Percentiles rank a stretch among this genome's conserved stretches.
These are phyloP conservation scores for Drosophila cognata DNA, from an alignment of 2,888 invertebrate genomes.

Conservation along the genomic window DNA sequence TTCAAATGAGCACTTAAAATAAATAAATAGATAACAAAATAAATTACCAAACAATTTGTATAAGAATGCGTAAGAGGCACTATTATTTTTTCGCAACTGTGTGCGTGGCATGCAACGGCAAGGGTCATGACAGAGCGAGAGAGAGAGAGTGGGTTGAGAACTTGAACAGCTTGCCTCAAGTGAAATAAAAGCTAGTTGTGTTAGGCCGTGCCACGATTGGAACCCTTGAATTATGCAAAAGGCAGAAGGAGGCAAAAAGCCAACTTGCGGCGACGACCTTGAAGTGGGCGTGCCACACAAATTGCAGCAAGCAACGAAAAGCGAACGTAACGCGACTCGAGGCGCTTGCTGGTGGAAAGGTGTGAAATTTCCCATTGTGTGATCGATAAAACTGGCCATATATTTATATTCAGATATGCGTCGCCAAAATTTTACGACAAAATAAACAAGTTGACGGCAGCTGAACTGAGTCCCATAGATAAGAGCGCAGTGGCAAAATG, in stretches of 20 bases:
- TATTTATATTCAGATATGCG: conserved; percentile 34
- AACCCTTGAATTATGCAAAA: conserved; percentile 71
- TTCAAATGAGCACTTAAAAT: neutral
- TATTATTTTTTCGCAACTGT: conserved; percentile 25
- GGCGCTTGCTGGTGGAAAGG: conserved; percentile 45
- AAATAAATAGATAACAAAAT: neutral
- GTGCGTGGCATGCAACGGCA: conserved; percentile 57
- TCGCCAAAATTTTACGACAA: conserved; percentile 72
- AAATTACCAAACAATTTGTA: neutral
- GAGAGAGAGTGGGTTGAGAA: neutral
- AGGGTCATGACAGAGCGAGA: conserved; percentile 20
- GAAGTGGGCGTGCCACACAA: conserved; percentile 39
- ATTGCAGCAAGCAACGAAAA: conserved; percentile 18
- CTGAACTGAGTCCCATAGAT: conserved; percentile 47
- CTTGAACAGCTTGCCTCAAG: conserved; percentile 3
- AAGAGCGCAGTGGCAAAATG: conserved; percentile 55
- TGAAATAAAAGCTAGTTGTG: conserved; percentile 47
- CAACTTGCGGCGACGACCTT: conserved; percentile 47
- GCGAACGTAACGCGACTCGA: conserved; percentile 26
- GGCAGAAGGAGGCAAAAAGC: conserved; percentile 8
- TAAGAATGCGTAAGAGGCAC: neutral
- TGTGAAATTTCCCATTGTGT: conserved; percentile 78
- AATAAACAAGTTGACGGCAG: conserved; percentile 72
- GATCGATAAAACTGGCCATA: conserved; percentile 71
- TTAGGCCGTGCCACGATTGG: conserved; percentile 13